Conservation (phyloP, 2,113 vertebrate genomes). For the Danionella cerebrum region DNA sequence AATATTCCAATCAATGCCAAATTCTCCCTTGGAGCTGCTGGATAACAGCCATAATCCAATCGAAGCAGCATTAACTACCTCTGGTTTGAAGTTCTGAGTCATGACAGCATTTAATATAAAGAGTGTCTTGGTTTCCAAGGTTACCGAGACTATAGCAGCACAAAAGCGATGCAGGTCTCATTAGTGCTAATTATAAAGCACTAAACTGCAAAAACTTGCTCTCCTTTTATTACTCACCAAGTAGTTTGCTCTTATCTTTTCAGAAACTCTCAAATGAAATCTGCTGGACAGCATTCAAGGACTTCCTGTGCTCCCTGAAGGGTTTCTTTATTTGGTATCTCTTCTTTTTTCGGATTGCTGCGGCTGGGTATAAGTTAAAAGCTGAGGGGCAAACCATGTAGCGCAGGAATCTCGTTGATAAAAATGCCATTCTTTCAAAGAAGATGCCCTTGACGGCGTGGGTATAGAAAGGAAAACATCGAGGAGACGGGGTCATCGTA, state of each 20-base stretch:
- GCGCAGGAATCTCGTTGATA: conserved; percentile 39
- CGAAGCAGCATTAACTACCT: neutral
- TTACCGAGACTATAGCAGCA: neutral
- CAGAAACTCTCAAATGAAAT: conserved; percentile 48
- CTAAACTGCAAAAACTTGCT: conserved; percentile 12
- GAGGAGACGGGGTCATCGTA: conserved; percentile 10
- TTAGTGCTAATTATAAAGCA: conserved; percentile 15
- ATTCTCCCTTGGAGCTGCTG: conserved; percentile 10
- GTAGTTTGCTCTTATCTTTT: conserved; percentile 32
- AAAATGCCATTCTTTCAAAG: conserved; percentile 24
- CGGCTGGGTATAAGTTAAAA: conserved; percentile 19
- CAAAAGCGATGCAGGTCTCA: neutral
- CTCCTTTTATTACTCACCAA: conserved; percentile 14
- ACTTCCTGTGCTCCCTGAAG: conserved; percentile 34
- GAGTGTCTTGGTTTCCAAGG: conserved; percentile 9
- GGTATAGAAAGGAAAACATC: conserved; percentile 38
- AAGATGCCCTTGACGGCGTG: conserved; percentile 48
- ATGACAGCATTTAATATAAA: conserved; percentile 2
- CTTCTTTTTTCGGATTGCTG: conserved; percentile 13
- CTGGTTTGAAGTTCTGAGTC: conserved; percentile 8
- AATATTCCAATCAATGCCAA: neutral
- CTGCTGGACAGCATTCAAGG: conserved; percentile 39
- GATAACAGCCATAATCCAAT: neutral
- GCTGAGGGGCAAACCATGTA: conserved; percentile 42
- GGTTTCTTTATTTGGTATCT: conserved; percentile 13